Evolutionary conservation across 2,113 vertebrate genomes (phyloP).

Genomic region (Dissostichus mawsoni): DNA sequence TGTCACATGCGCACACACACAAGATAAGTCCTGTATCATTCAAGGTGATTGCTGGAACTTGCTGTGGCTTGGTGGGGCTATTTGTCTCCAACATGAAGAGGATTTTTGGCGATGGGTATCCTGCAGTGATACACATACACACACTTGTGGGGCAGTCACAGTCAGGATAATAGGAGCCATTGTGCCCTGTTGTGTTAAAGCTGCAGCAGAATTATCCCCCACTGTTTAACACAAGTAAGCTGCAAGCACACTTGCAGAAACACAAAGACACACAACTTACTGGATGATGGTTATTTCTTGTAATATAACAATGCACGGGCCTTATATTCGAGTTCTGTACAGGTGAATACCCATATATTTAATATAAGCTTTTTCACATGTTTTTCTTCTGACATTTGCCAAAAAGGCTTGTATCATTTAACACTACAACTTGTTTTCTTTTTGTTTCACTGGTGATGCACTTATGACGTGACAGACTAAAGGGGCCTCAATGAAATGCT

Average conservation of each 20-base stretch:
- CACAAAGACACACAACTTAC: constrained; percentile 36
- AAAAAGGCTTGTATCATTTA: neutral
- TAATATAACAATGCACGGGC: neutral
- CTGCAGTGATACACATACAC: constrained; percentile 47
- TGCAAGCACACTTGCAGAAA: constrained; percentile 29
- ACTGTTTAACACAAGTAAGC: constrained; percentile 45
- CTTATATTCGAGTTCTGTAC: neutral
- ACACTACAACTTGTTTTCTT: neutral
- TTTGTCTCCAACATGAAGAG: constrained; percentile 42
- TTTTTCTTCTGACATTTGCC: neutral
- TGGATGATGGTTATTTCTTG: constrained; percentile 14
- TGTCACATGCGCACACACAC: no score
- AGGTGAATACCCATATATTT: neutral
- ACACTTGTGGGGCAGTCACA: constrained; percentile 46
- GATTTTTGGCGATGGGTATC: constrained; percentile 51
- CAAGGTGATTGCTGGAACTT: constrained; percentile 49
- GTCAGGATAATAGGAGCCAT: constrained; percentile 70
- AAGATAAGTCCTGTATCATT: constrained; percentile 45
- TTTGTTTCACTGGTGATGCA: neutral
- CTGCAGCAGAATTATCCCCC: constrained; percentile 46
- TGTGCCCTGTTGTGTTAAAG: constrained; percentile 65
- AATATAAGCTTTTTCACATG: neutral
- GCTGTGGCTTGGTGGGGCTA: constrained; percentile 35
- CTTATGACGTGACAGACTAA: constrained; percentile 3
- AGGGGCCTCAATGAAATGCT: constrained; percentile 23